These are phyloP conservation scores for Vireo altiloquus DNA, from an alignment of 2,113 vertebrate genomes.

Conservation along the genomic window DNA sequence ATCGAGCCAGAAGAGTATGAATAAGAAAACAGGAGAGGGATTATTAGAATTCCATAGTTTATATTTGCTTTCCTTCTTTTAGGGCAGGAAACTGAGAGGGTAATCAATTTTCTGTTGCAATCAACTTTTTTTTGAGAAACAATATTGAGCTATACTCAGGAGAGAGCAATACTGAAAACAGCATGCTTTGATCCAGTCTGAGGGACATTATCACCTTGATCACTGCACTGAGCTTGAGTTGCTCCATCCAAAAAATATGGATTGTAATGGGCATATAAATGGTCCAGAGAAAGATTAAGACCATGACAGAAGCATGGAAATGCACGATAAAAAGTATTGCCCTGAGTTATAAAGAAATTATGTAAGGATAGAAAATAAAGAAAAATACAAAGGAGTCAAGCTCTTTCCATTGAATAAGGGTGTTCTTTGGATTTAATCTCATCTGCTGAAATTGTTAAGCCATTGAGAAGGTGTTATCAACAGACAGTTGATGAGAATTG, in stretches of 20 bases:
- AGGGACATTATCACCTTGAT: background rate
- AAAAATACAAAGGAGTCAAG: background rate
- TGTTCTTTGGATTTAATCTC: background rate
- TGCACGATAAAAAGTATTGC: background rate
- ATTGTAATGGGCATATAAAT: background rate
- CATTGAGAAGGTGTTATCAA: background rate
- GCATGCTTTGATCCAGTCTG: background rate
- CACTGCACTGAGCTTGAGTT: background rate
- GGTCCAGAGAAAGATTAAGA: background rate
- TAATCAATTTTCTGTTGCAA: background rate
- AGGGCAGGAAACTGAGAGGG: background rate
- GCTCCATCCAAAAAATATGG: background rate
- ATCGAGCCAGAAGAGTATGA: background rate
- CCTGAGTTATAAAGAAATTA: background rate
- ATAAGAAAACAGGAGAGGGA: background rate
- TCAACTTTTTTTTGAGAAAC: background rate
- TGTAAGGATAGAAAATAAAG: background rate
- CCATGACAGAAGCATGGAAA: background rate
- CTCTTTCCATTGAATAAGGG: background rate
- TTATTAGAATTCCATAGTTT: background rate
- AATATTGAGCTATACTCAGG: background rate
- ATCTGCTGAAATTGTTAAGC: background rate
- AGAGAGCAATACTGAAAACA: background rate
- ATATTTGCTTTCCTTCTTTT: background rate
- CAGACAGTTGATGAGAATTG: background rate